These are phyloP conservation scores for Bruchidius siliquastri DNA, from an alignment of 2,888 invertebrate genomes.

Conservation along the genomic window DNA sequence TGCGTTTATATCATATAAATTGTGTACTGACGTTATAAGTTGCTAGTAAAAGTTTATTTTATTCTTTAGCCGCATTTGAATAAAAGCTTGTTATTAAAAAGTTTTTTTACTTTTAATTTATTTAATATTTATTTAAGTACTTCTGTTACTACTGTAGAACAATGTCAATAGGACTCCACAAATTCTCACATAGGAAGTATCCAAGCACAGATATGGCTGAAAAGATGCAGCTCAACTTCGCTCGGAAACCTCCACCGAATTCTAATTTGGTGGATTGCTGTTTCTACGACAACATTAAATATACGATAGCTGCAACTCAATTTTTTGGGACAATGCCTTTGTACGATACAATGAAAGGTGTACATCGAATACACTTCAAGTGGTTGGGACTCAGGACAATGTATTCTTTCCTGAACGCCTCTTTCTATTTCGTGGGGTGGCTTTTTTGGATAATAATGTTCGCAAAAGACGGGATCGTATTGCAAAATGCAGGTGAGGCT, in stretches of 20 bases:
- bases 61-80: too few relatives aligned
- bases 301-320: slow-evolving; percentile 32
- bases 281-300: slow-evolving; percentile 33
- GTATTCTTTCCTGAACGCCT: slow-evolving; percentile 29
- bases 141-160: too few relatives aligned
- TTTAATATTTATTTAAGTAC: too few relatives aligned
- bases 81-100: too few relatives aligned
- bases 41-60: too few relatives aligned
- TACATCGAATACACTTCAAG: slow-evolving; percentile 29
- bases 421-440: slow-evolving; percentile 26
- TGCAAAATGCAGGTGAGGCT: slow-evolving; percentile 35
- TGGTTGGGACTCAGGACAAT: slow-evolving; percentile 31
- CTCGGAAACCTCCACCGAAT: neutral
- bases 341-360: slow-evolving; percentile 23
- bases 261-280: neutral
- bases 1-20: too few relatives aligned
- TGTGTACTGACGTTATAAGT: too few relatives aligned
- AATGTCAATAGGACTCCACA: too few relatives aligned
- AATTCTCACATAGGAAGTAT: too few relatives aligned
- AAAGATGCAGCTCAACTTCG: neutral
- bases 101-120: too few relatives aligned
- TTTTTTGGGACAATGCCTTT: slow-evolving; percentile 39
- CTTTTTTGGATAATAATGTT: slow-evolving; percentile 34
- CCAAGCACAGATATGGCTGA: neutral
- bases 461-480: slow-evolving; percentile 29